A percentile compares a stretch with the other conserved stretches of the same genome.
phyloP scores from a whole-genome alignment of 2,113 vertebrate species.

The Marmota monax region DNA sequence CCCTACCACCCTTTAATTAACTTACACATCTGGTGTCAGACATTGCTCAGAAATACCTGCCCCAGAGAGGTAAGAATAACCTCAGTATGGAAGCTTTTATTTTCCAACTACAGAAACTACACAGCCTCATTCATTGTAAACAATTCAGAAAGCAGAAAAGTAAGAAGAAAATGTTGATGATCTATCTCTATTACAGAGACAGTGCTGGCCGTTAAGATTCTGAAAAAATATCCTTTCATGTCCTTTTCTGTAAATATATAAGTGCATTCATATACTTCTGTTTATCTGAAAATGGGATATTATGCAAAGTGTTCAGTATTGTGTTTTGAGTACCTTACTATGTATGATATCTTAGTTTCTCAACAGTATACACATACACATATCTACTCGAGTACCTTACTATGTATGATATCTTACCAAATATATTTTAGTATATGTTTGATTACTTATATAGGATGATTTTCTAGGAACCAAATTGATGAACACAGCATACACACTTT shows the following conservation, averaged over 20 bases:
- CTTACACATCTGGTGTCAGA: background rate
- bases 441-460: constrained; percentile 1
- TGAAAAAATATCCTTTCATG: constrained; percentile 3
- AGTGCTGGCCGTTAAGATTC: background rate
- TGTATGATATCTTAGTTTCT: background rate
- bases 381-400: background rate
- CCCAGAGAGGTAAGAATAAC: background rate
- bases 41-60: constrained; percentile 38
- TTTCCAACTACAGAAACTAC: constrained; percentile 44
- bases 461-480: background rate
- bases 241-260: background rate
- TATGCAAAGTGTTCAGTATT: background rate
- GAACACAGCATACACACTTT: background rate
- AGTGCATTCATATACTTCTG: background rate
- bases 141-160: constrained; percentile 31
- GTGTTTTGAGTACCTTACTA: background rate
- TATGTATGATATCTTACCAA: background rate
- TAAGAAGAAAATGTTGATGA: constrained; percentile 32
- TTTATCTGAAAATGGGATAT: constrained; percentile 4
- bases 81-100: background rate
- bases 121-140: background rate
- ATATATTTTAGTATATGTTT: constrained; percentile 4
- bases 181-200: background rate
- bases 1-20: constrained; percentile 17
- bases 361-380: background rate